Base-by-base conservation (phyloP, 2,113 vertebrate species). In the Peromyscus leucopus region DNA sequence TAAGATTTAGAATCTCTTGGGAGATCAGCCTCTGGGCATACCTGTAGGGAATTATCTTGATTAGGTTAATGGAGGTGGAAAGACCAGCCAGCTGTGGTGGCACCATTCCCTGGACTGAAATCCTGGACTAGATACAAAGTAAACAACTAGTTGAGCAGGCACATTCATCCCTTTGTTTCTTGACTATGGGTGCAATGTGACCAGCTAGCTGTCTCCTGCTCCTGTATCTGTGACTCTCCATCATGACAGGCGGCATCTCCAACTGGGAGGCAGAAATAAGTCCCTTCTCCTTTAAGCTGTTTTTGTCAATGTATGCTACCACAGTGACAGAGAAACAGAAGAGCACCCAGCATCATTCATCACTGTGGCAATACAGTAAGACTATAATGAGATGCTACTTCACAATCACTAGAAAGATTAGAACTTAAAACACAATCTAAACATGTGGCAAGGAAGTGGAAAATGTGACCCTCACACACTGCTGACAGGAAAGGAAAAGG, bases 291-390 rank as follows among this genome's bases (percentile, higher is more conserved):
- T 15, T 46, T 39, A 61, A 61, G 36, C n/a, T 83, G n/a, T 61
- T 84, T 84, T 42, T 61, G 57, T 42, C 57, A 42, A 63, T 15
- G n/a, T 42, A 42, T 63, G 61, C 36, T 39, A 16, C 15, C 57
- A 28, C n/a, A 85, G 13, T 85, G 15, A 85, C 24, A 46, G 24
- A 65, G 42, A 85, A 65, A 31, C 57, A 84, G 51, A 88, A 91
- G 86, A 6, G 48, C 36, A 39, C 11, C 67, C 72, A 86, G 16
- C 28, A 59, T 57, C 21, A 42, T 71, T 42, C 71, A 26, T 78
- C 21, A 94, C 21, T 67, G 80, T 22, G 89, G 51, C 86, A 90
- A 95, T 94, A 26, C 36, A 91, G 92, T 79, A 90, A 90, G 92
- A 75, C 46, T 31, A 71, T 17, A 86, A 61, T 91, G 28, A 97